Evolutionary conservation across 2,113 vertebrate genomes (phyloP), one percentile per base, ranked within the genome.

Genomic region (Ceyx cyanopectus): DNA sequence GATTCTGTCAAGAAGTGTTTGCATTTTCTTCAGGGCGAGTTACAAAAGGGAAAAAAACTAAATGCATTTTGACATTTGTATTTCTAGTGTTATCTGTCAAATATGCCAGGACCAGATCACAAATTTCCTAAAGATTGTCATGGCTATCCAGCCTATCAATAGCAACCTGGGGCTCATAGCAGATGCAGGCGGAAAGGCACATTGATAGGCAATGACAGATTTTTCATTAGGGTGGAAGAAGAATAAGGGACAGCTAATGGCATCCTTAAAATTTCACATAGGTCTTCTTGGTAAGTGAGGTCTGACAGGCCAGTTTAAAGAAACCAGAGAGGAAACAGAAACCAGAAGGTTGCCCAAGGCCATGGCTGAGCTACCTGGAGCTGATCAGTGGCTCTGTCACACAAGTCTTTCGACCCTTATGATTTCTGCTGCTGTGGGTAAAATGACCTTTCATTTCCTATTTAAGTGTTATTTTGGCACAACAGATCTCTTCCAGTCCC

Each of bases 1-100:
- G 97, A 98, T 98, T 98, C 97, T 98, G 98, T 98, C 98, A 98
- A 95, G 94, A 97, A 97, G 90, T 48, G 90, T 98, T 98, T 97
- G 96, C 89, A 92, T 97, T 93, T 95, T 97, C 95, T 97, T 90
- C 93, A 58, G 46, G 93, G 95, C 40, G 56, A 88, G 93, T 93
- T 95, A 87, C 86, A 89, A 89, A 40, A 30, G 88, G 81, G 60
- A 72, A 93, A 50, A 94, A 81, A 97, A 61, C 97, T 92, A 98
- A 98, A 98, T 98, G 91, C 3, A 12, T 97, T 96, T 78, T 67
- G 97, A 98, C 98, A 98, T 92, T 97, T 89, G 74, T 93, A 96
- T 97, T 95, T 95, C 37, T 34, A 97, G 94, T 73, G 34, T 92
- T 97, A 93, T 96, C 94, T 95, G 92, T 97, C 97, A 97, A 94